These are phyloP conservation scores for Drymonia ruficornis DNA, from an alignment of 2,888 invertebrate genomes.

Conservation along the genomic window DNA sequence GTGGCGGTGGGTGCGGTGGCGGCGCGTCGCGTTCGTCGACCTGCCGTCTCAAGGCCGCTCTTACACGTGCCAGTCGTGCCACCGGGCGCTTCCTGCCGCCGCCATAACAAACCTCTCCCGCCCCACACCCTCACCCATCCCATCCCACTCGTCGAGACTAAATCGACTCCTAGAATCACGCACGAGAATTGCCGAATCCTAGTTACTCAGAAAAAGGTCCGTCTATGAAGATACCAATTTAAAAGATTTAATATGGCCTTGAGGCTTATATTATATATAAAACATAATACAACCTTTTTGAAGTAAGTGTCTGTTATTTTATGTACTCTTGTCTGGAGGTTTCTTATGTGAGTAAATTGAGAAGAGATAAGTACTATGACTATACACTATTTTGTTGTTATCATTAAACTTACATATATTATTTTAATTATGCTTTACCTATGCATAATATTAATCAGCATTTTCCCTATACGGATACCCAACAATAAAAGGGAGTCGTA, in stretches of 20 bases:
- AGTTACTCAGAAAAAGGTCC: slow-evolving; percentile 34
- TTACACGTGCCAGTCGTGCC: slow-evolving; percentile 80
- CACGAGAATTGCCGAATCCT: slow-evolving; percentile 36
- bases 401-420: too few species aligned
- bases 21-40: slow-evolving; percentile 75
- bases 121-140: slow-evolving; percentile 53
- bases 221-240: slow-evolving; percentile 16
- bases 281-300: too few species aligned
- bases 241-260: slow-evolving; percentile 19
- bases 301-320: too few species aligned
- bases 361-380: too few species aligned
- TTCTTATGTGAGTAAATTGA: too few species aligned
- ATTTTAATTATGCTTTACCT: too few species aligned
- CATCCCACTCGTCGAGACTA: slow-evolving; percentile 33
- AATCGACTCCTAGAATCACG: slow-evolving; percentile 24
- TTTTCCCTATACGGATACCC: too few species aligned
- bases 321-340: too few species aligned
- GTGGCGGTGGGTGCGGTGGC: too few species aligned
- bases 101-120: slow-evolving; percentile 79
- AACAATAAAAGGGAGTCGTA: too few species aligned
- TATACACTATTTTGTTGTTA: too few species aligned
- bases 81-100: slow-evolving; percentile 77
- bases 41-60: slow-evolving; percentile 80
- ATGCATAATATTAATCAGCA: too few species aligned
- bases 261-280: slow-evolving; percentile 1